Conservation (phyloP, 23 tunicate genomes). For the Halocynthia aurantium region DNA sequence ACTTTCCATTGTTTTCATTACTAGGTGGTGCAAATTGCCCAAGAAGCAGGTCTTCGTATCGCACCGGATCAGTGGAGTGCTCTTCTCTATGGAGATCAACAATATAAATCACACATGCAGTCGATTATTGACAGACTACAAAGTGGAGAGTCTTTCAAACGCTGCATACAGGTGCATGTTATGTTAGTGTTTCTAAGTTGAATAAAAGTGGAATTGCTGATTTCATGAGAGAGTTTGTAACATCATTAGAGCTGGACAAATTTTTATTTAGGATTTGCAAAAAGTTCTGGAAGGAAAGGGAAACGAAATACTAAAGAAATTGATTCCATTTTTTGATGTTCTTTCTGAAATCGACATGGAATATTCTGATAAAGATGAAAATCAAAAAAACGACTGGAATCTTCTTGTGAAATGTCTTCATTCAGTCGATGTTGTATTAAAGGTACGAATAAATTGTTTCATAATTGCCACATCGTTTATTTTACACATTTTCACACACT, state of each 20-base stretch:
- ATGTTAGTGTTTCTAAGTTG: no score
- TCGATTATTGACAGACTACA: slow-evolving; percentile 83
- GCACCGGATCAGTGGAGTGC: slow-evolving; percentile 98
- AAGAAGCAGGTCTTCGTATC: slow-evolving; percentile 84
- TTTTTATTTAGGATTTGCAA: slow-evolving; percentile 30
- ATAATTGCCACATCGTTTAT: no score
- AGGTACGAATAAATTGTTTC: neutral
- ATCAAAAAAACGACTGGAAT: slow-evolving; percentile 26
- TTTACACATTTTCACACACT: no score
- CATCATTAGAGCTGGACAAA: no score
- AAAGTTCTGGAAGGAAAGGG: slow-evolving; percentile 40
- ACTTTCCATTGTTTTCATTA: neutral
- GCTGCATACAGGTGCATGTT: slow-evolving; percentile 34
- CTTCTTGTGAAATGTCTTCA: slow-evolving; percentile 32
- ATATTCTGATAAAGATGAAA: slow-evolving; percentile 7
- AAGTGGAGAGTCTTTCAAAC: slow-evolving; percentile 47
- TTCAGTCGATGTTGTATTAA: slow-evolving; percentile 30
- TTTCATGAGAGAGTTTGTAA: no score
- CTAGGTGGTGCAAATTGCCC: slow-evolving; percentile 68
- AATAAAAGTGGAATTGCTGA: no score
- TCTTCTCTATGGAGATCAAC: slow-evolving; percentile 82
- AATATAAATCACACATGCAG: slow-evolving; percentile 84
- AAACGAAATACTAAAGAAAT: slow-evolving; percentile 32
- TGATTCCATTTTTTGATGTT: slow-evolving; percentile 41
- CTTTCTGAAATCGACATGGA: slow-evolving; percentile 34